A percentile compares a stretch with the other conserved stretches of the same genome.
phyloP scores from a whole-genome alignment of 2,888 invertebrate species.

The Pyrrhosoma nymphula region DNA sequence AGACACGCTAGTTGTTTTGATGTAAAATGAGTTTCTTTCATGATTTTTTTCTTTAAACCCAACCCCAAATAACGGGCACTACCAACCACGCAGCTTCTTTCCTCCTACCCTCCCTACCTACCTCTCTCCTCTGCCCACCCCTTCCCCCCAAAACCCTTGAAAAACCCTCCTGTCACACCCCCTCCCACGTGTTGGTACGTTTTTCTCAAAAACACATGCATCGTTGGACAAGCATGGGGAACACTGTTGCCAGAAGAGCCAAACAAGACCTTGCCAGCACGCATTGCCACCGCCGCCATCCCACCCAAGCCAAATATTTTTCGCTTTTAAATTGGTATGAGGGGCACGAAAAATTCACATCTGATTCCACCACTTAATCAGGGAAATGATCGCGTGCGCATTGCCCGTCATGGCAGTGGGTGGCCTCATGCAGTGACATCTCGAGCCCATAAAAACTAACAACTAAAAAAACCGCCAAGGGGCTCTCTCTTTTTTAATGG shows the following conservation, averaged over 20 bases:
- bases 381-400: conserved; percentile 54
- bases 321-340: conserved; percentile 57
- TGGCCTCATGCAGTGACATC: conserved; percentile 66
- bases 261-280: conserved; percentile 68
- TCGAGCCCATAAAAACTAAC: conserved; percentile 64
- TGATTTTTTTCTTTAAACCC: neutral
- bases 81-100: conserved; percentile 47
- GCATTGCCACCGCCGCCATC: conserved; percentile 63
- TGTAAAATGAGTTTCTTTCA: conserved; percentile 60
- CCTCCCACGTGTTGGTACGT: conserved; percentile 68
- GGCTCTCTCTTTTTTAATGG: conserved; percentile 57
- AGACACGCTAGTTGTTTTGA: conserved; percentile 63
- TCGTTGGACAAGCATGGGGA: conserved; percentile 69
- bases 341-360: conserved; percentile 62
- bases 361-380: conserved; percentile 64
- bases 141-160: neutral
- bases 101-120: neutral
- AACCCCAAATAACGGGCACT: conserved; percentile 51
- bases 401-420: conserved; percentile 65
- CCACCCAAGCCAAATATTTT: conserved; percentile 65
- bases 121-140: neutral
- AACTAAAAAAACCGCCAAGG: conserved; percentile 64
- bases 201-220: conserved; percentile 68
- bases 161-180: conserved; percentile 49
- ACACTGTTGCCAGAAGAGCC: conserved; percentile 67